Evolutionary conservation across 2,888 invertebrate species (phyloP).

Genomic region (Lucinisca nassula): DNA sequence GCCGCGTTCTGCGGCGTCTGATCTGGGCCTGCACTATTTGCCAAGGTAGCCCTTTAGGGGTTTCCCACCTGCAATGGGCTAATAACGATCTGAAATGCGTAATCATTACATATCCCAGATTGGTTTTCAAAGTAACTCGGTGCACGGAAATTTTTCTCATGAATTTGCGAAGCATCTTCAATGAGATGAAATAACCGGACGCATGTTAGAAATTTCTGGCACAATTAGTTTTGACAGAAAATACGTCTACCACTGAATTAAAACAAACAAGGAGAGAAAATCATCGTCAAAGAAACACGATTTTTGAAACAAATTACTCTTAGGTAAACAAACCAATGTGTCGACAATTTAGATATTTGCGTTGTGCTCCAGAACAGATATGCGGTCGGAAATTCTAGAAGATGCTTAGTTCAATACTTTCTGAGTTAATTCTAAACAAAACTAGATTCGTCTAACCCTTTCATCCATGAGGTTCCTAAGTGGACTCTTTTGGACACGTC

Average conservation of each 20-base stretch:
- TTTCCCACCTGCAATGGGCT: too few relatives aligned
- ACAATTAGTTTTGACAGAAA: conserved; percentile 14
- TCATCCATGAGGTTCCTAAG: too few relatives aligned
- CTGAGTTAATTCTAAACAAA: too few relatives aligned
- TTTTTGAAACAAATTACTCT: conserved; percentile 17
- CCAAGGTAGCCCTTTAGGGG: too few relatives aligned
- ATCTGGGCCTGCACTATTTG: too few relatives aligned
- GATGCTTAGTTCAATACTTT: not conserved
- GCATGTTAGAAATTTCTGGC: not conserved
- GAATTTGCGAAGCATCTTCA: not conserved
- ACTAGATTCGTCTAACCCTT: too few relatives aligned
- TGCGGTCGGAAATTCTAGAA: not conserved
- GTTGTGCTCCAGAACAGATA: not conserved
- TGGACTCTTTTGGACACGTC: too few relatives aligned
- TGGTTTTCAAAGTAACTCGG: conserved; percentile 39
- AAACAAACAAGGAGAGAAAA: not conserved
- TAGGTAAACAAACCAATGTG: conserved; percentile 1
- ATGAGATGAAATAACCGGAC: not conserved
- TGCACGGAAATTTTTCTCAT: conserved; percentile 44
- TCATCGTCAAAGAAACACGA: not conserved
- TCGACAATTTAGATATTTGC: conserved; percentile 16
- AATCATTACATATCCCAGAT: conserved; percentile 24
- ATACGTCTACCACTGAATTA: not conserved
- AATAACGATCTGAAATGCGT: conserved; percentile 25
- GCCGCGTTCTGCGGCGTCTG: too few relatives aligned